These are phyloP conservation scores for Aspidiotus destructor DNA, from an alignment of 2,888 invertebrate species.

Conservation along the genomic window DNA sequence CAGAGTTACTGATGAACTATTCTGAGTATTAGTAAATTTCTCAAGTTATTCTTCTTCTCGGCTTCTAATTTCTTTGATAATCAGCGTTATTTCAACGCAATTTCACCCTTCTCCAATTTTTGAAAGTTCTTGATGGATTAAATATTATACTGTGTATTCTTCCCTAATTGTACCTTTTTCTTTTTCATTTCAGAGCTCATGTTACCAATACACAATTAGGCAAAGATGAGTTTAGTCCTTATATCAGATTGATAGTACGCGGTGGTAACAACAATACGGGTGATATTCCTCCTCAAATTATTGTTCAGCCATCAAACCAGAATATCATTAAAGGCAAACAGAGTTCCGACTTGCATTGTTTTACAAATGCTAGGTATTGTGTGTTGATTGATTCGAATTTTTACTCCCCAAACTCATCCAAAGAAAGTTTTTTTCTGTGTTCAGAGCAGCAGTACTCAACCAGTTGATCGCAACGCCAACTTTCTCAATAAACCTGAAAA, in stretches of 20 bases:
- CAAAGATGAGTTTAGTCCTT: constrained; percentile 78
- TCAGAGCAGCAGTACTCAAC: too few relatives aligned
- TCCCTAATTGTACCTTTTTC: background rate
- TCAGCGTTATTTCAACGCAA: background rate
- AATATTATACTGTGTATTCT: too few relatives aligned
- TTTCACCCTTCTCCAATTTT: background rate
- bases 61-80: background rate
- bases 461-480: too few relatives aligned
- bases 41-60: too few relatives aligned
- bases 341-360: constrained; percentile 73
- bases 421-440: too few relatives aligned
- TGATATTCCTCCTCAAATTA: constrained; percentile 74
- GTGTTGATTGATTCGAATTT: too few relatives aligned
- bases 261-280: constrained; percentile 50
- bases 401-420: too few relatives aligned
- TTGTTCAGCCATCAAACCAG: constrained; percentile 71
- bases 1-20: background rate
- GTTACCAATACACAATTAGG: constrained; percentile 82
- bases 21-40: too few relatives aligned
- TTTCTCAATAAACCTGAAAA: too few relatives aligned
- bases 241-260: constrained; percentile 62
- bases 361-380: constrained; percentile 67
- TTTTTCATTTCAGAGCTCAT: constrained; percentile 52
- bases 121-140: too few relatives aligned
- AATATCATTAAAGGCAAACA: constrained; percentile 70